Evolutionary conservation across 23 tunicate species (phyloP), one percentile per base, ranked within the genome.

Genomic region (Botrylloides violaceus): DNA sequence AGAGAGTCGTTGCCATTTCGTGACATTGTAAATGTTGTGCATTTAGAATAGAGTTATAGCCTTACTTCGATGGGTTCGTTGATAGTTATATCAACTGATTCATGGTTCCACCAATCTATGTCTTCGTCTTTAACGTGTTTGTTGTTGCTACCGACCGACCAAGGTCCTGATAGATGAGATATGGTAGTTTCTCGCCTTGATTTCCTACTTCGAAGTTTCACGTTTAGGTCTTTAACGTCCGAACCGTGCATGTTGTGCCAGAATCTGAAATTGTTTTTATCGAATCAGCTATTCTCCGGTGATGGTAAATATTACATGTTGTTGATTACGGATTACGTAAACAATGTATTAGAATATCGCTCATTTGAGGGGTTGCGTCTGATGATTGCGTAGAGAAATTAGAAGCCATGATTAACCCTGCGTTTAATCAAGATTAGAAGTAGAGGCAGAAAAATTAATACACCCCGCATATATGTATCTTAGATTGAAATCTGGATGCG

Each of bases 161-260:
- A 90, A 12, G 97, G 66, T 7, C 97, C 97, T 3, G 79, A 68
- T 15, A 90, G 50, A 27, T 79, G 84, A 9, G 77, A 28, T 3
- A 90, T 59, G 18, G 55, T 78, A 3, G 53, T 47, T 12, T 15
- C 19, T 37, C 36, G 65, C 29, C 43, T 50, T 4, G 76, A 33
- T 29, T 34, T 28, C n/a, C 36, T 71, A 24, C 81, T 75, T 66
- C 60, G 66, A 9, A 66, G 31, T 58, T 78, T 72, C 38, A 90
- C 62, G 71, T 90, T 90, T 38, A 90, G 78, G 31, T 90, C 90
- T 59, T 78, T 59, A n/a, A 90, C 76, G 33, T 80, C 84, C 61
- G 60, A 27, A 4, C 97, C 97, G 62, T 90, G 97, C 97, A 90
- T 90, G 71, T 90, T 77, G 62, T 90, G 97, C 97, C 97, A 90